phyloP scores from a whole-genome alignment of 2,113 vertebrate species.

The Forbesichthys agassizii region DNA sequence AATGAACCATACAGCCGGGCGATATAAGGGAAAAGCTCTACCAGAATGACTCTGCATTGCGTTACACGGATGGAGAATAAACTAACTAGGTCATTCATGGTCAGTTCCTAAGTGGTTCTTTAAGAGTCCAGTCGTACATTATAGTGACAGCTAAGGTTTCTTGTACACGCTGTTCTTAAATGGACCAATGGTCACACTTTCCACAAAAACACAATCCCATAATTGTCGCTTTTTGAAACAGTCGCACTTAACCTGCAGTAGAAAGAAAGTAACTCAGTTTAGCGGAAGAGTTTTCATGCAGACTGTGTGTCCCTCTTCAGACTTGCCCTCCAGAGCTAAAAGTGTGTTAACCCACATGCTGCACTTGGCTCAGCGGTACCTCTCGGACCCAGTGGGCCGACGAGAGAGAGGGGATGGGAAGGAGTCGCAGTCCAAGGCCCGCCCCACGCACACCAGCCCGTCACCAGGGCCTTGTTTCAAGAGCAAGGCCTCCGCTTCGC shows the following conservation, averaged over 20 bases:
- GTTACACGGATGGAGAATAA: not conserved
- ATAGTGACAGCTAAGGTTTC: no score
- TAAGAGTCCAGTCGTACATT: not conserved
- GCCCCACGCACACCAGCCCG: constrained; percentile 33
- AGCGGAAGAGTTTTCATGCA: not conserved
- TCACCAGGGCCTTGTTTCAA: constrained; percentile 12
- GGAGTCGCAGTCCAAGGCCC: constrained; percentile 26
- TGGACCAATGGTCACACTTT: no score
- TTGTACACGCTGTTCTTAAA: no score
- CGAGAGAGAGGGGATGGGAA: constrained; percentile 25
- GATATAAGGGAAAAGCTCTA: not conserved
- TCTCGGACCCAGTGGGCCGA: constrained; percentile 47
- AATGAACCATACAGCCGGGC: not conserved
- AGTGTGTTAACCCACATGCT: constrained; percentile 58
- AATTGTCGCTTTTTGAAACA: not conserved
- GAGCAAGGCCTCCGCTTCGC: constrained; percentile 37
- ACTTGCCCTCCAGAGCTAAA: constrained; percentile 32
- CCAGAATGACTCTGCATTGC: constrained; percentile 36
- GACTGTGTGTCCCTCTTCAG: constrained; percentile 16
- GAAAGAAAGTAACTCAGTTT: not conserved
- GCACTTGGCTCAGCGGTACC: constrained; percentile 58
- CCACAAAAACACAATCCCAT: no score
- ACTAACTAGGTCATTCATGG: not conserved
- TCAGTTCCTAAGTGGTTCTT: not conserved
- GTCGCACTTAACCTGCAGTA: not conserved